These are phyloP conservation scores for Rallus crepitans DNA, from an alignment of 2,797 vertebrate species.

Conservation along the genomic window DNA sequence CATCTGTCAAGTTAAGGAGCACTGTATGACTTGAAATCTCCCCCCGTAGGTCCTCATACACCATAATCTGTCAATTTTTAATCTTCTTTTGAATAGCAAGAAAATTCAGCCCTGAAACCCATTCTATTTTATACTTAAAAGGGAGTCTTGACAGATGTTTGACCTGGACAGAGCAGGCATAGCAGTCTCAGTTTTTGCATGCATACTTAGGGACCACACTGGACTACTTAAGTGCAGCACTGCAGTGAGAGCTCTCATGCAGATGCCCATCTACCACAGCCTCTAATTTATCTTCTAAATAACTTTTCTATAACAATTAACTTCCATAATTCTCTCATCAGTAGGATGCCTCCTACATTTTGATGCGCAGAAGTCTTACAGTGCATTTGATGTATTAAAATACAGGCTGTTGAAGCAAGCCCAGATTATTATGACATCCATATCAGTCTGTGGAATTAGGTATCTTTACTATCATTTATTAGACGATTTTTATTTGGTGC, in stretches of 20 bases:
- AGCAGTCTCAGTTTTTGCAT: not conserved
- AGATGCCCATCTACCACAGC: not conserved
- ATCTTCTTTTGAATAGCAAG: slow-evolving; percentile 50
- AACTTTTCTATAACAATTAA: not conserved
- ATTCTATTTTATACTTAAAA: slow-evolving; percentile 25
- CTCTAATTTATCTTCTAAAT: not conserved
- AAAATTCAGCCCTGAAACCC: slow-evolving; percentile 5
- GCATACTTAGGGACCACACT: not conserved
- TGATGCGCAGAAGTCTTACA: not conserved
- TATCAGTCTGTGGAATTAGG: not conserved
- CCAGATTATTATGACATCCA: not conserved
- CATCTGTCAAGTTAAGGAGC: slow-evolving; percentile 23
- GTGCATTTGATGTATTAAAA: not conserved
- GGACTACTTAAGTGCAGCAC: not conserved
- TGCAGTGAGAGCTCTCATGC: not conserved
- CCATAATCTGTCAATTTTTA: slow-evolving; percentile 52
- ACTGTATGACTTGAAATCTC: slow-evolving; percentile 1
- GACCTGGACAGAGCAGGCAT: not conserved
- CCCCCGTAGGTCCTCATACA: not conserved
- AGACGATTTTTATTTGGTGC: not conserved
- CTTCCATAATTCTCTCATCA: not conserved
- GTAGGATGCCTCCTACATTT: not conserved
- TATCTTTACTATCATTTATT: not conserved
- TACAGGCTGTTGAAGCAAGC: not conserved
- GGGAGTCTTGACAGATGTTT: not conserved